Conservation (phyloP, 2,888 invertebrate genomes). For the Mamestra brassicae region DNA sequence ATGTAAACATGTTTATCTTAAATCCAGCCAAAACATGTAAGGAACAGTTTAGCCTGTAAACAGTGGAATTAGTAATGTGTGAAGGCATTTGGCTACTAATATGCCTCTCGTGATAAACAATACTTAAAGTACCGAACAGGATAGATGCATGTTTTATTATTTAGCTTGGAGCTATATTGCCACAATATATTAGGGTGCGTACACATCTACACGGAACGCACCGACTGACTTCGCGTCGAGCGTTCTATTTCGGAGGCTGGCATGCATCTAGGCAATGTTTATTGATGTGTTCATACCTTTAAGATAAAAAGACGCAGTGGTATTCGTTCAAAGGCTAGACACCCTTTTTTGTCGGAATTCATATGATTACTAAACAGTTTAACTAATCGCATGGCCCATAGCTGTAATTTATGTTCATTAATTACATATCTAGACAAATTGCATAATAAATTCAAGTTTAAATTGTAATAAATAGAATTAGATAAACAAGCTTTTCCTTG, state of each 20-base stretch:
- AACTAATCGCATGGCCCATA: conserved; percentile 27
- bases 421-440: conserved; percentile 56
- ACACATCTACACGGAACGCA: conserved; percentile 9
- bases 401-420: conserved; percentile 52
- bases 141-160: conserved; percentile 46
- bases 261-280: not conserved
- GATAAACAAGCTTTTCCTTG: conserved; percentile 37
- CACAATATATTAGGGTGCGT: conserved; percentile 17
- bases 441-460: conserved; percentile 46
- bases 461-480: conserved; percentile 48
- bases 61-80: conserved; percentile 35
- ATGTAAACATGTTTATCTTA: conserved; percentile 42
- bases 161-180: conserved; percentile 36
- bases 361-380: conserved; percentile 28
- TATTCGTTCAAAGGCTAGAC: conserved; percentile 7
- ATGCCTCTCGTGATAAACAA: conserved; percentile 43
- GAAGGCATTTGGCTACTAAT: conserved; percentile 38
- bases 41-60: conserved; percentile 18
- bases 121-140: conserved; percentile 43
- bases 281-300: conserved; percentile 9
- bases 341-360: conserved; percentile 37
- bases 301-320: not conserved
- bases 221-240: not conserved
- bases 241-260: conserved; percentile 3
- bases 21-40: conserved; percentile 8